Evolutionary conservation across 2,113 vertebrate genomes (phyloP).

Genomic region (Verasper variegatus): DNA sequence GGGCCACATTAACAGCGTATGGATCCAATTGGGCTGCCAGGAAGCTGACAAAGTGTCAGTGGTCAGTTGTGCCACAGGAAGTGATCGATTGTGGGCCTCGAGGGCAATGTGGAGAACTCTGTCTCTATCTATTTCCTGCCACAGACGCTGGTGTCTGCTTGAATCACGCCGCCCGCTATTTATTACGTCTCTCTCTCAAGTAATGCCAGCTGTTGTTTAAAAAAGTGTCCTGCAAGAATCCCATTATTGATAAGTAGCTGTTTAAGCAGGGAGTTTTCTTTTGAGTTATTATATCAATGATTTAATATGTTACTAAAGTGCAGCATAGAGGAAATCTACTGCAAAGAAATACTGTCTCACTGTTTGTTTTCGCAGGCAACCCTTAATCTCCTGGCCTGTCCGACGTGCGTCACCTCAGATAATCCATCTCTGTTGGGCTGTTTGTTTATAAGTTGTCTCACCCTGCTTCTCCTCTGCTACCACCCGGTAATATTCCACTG

Average conservation of each 20-base stretch:
- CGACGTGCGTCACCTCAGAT: conserved; percentile 34
- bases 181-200: conserved; percentile 63
- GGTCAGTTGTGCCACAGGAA: conserved; percentile 79
- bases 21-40: conserved; percentile 82
- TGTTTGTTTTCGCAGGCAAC: conserved; percentile 38
- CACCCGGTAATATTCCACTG: conserved; percentile 77
- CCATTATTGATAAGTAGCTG: not conserved
- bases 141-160: conserved; percentile 54
- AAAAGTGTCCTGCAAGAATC: conserved; percentile 23
- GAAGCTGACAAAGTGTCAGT: conserved; percentile 80
- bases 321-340: conserved; percentile 50
- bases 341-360: conserved; percentile 2
- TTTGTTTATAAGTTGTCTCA: conserved; percentile 73
- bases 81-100: conserved; percentile 79
- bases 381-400: conserved; percentile 45
- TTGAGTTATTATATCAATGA: not conserved
- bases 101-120: conserved; percentile 70
- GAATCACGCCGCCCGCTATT: conserved; percentile 52
- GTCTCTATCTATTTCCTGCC: conserved; percentile 77
- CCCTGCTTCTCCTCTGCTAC: conserved; percentile 22
- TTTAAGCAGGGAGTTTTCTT: not conserved
- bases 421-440: conserved; percentile 64
- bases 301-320: not conserved
- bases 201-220: conserved; percentile 53
- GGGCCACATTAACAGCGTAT: conserved; percentile 73